Evolutionary conservation across 2,888 invertebrate genomes (phyloP), one percentile per base, ranked within the genome.

Genomic region (Philopedon plagiatum): DNA sequence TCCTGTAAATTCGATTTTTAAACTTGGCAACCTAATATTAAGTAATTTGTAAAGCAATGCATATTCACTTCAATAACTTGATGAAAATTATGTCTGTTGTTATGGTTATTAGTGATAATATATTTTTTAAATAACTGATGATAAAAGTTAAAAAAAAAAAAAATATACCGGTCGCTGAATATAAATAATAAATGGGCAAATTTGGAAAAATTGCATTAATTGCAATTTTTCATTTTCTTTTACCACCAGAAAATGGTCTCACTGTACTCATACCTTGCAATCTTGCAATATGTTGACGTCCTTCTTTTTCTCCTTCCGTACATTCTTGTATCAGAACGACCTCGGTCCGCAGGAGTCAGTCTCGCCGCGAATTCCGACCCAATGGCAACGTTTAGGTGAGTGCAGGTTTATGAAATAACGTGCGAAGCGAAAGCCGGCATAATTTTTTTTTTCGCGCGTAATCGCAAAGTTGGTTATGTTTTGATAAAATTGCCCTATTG

Each of bases 361-460:
- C 66, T 56, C 57, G 85, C 84, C 79, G 82, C 85, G 80, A 86
- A 87, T 80, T 79, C 84, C 78, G 83, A 84, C 78, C 57, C 32
- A 66, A 64, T 64, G 51, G 64, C 54, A 54, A 51, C 64, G 54
- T 26, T 29, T 56, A 26, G 54, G 54, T 54, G 64, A 64, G 39
- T 39, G 51, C 15, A 54, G 51, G 64, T 54, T 61, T 5, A 15
- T 29, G 26, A 29, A 51, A 15, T 65, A 51, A 41, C 41, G 57
- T 58, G 44, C 9, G 34, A 37, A 26, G 34, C 62, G 62, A 29
- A 29, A 29, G 5, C 46, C 21, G 46, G 9, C 21, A 15, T 29
- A 51, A 13, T 9, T 51, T 51, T 49, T 21, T 51, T 51, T 29
- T 15, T 26, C 51, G 51, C 29, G 51, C 29, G 46, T 11, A 18